Evolutionary conservation across 2,888 invertebrate genomes (phyloP), one percentile per base, ranked within the genome.

Genomic region (Drosophila pseudotalamancana): DNA sequence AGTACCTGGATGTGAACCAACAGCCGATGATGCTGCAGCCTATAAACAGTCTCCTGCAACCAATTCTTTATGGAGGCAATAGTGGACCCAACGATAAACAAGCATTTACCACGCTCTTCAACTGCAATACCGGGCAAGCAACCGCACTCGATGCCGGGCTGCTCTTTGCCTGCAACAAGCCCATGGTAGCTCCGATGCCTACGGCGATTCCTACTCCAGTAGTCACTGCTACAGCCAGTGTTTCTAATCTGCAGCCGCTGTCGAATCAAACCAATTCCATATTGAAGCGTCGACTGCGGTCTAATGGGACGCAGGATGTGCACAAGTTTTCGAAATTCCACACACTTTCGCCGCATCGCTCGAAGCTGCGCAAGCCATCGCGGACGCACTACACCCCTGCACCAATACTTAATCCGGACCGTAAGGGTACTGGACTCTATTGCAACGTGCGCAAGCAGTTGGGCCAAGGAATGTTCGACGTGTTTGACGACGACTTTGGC

Each of bases 361-460:
- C 91, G 6, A 91, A 91, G 70, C 69, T 91, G 56, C 88, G 91
- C 5, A 91, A 90, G 14, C 91, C 93, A 45, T 90, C 91, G 3
- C 87, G 90, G 0, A 90, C 89, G 4, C 93, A 94, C 63, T 99
- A 96, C 91, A 99, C 98, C 0, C 98, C 99, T 11, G 96, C 97
- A 23, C 99, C 99, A 0, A 96, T 99, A 88, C 92, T 99, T 53
- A 97, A 97, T 89, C 99, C 99, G 0, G 95, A 97, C 62, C 93
- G 99, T 69, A 94, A 95, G 72, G 98, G 98, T 0, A 94, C 96
- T 0, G 99, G 99, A 0, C 93, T 99, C 3, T 97, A 90, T 50
- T 89, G 89, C 40, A 89, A 89, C 54, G 88, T 91, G 9, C 89
- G 91, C 4, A 90, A 89, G 42, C 83, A 89, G 48, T 70, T 89